Base-by-base conservation (phyloP, 2,113 vertebrate species). In the Clarias magur region DNA sequence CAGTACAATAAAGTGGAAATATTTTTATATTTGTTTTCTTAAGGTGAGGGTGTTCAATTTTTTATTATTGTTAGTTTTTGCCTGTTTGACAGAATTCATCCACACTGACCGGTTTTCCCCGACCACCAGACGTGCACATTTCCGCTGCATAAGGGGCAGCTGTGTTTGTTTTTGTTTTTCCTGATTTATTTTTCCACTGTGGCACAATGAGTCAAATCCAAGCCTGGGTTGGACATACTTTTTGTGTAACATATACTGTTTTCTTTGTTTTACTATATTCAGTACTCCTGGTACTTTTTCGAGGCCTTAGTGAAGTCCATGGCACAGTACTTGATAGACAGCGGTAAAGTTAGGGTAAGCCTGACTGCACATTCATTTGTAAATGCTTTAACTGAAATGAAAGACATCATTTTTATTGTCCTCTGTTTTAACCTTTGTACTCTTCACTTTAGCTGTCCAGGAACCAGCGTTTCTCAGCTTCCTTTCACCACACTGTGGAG, bases 271-370 rank as follows among this genome's bases (percentile, higher is more conserved):
- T 83, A 91, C 90, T 91, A 70, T 93, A 42, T 90, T 91, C 90
- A 99, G 98, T 99, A 99, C 93, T 99, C 98, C 0, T 99, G 98
- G 98, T 99, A 99, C 96, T 99, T 99, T 96, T 99, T 99, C 92
- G 97, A 99, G 94, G 96, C 97, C 88, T 94, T 99, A 87, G 96
- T 98, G 92, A 99, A 99, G 92, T 99, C 97, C 91, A 98, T 99
- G 98, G 97, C 98, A 90, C 98, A 99, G 92, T 97, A 98, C 92
- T 92, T 99, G 94, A 96, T 98, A 89, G 97, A 99, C 92, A 99
- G 97, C 86, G 93, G 95, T 86, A 99, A 98, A 95, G 95, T 98
- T 63, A 99, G 97, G 97, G 98, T 96, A 89, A 91, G 93, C 92
- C 67, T 56, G 19, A 72, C 57, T 23, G 27, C 78, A 42, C 79